Conservation (phyloP, 2,888 invertebrate genomes). For the Drosophila cognata region DNA sequence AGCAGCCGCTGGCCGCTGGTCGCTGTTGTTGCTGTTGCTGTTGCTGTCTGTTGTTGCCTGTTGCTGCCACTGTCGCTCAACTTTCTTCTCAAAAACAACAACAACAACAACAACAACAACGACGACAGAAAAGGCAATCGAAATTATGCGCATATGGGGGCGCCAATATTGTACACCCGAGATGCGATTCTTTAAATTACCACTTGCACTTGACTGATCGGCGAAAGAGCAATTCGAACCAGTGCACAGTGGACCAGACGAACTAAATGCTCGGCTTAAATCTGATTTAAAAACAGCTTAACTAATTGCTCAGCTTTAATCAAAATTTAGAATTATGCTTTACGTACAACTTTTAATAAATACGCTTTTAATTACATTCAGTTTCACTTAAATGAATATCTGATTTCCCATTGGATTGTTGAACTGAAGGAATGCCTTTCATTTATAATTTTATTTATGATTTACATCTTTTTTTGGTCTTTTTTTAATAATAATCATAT, state of each 20-base stretch:
- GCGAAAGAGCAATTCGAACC: conserved; percentile 23
- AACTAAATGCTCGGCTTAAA: neutral
- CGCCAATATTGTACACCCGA: conserved; percentile 70
- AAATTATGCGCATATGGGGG: conserved; percentile 66
- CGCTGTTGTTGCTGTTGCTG: conserved; percentile 10
- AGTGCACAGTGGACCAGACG: conserved; percentile 40
- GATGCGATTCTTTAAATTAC: conserved; percentile 77
- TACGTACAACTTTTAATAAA: neutral
- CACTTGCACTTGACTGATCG: conserved; percentile 78
- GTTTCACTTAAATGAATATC: neutral
- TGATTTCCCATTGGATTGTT: neutral
- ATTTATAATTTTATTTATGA: no score
- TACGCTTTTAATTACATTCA: neutral
- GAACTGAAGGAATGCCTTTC: fast-evolving
- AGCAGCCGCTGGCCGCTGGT: conserved; percentile 50
- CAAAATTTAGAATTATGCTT: neutral
- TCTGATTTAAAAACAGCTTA: neutral
- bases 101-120: conserved; percentile 3
- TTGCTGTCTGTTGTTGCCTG: neutral
- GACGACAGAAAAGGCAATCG: conserved; percentile 26
- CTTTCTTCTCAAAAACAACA: conserved; percentile 58
- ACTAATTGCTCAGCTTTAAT: neutral
- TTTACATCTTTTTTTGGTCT: neutral
- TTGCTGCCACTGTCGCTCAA: conserved; percentile 51
- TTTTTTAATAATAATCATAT: neutral